Evolutionary conservation across 2,113 vertebrate species (phyloP).

Genomic region (Ptyas mucosa): DNA sequence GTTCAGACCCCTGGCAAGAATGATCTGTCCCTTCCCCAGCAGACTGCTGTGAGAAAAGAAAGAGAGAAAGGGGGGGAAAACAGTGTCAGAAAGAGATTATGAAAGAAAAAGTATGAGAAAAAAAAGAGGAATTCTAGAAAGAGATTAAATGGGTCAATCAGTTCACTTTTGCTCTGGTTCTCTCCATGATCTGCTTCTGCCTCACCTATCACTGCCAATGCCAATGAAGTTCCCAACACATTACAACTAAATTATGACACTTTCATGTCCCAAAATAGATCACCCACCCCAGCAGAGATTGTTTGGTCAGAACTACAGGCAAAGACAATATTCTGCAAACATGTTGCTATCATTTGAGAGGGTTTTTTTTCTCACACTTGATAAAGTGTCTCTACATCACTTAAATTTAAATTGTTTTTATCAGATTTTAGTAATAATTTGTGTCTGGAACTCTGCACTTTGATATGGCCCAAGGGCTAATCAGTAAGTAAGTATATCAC

Average conservation of each 20-base stretch:
- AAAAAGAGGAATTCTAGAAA: background rate
- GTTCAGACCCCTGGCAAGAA: background rate
- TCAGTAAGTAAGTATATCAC: background rate
- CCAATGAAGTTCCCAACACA: background rate
- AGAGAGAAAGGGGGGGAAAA: background rate
- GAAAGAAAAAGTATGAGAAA: background rate
- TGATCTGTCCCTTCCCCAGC: background rate
- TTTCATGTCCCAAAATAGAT: background rate
- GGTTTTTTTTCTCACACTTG: background rate
- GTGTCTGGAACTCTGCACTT: too few species aligned
- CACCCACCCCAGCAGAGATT: background rate
- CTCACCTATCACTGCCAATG: background rate
- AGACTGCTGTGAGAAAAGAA: background rate
- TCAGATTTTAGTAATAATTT: too few species aligned
- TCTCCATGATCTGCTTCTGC: background rate
- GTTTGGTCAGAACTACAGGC: background rate
- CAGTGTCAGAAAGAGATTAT: background rate
- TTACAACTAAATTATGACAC: background rate
- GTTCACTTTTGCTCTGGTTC: background rate
- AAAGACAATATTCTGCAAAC: background rate
- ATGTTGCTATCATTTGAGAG: background rate
- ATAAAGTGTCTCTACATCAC: background rate
- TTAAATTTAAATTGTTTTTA: background rate
- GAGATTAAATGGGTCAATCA: background rate
- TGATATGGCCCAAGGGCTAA: too few species aligned